Conservation (phyloP, 2,113 vertebrate genomes). For the Coreoperca whiteheadi region DNA sequence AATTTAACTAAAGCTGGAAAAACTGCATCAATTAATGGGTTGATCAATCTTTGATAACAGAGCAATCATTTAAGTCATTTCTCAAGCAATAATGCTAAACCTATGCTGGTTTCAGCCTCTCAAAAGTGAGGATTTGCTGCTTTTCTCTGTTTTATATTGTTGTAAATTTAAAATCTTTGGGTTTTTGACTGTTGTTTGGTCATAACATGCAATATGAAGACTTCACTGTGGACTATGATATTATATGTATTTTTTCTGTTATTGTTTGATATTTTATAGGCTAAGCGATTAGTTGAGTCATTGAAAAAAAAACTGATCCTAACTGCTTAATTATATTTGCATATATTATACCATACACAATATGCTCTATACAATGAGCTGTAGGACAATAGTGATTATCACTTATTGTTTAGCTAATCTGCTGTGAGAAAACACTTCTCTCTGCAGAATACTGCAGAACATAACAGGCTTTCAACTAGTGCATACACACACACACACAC, state of each 20-base stretch:
- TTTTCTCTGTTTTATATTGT: neutral
- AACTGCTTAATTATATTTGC: constrained; percentile 64
- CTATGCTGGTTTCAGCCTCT: neutral
- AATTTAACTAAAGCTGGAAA: neutral
- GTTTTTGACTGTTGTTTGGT: neutral
- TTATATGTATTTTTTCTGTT: neutral
- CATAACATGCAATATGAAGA: neutral
- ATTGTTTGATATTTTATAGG: neutral
- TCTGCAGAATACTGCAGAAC: constrained; percentile 46
- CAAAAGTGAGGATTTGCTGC: neutral
- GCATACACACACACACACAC: constrained; percentile 17
- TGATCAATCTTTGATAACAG: neutral
- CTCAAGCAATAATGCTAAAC: neutral
- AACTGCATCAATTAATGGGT: neutral
- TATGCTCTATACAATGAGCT: constrained; percentile 48
- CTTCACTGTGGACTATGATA: neutral
- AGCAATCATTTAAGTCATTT: neutral
- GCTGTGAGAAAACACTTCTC: constrained; percentile 61
- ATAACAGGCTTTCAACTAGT: constrained; percentile 39
- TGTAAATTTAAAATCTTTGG: neutral
- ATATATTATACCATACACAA: constrained; percentile 36
- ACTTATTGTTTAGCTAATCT: constrained; percentile 77
- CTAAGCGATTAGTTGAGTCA: neutral
- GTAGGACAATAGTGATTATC: constrained; percentile 69
- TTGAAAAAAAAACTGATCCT: neutral